Evolutionary conservation across 1,140 invertebrate species (phyloP).

Genomic region (Formica selysi): DNA sequence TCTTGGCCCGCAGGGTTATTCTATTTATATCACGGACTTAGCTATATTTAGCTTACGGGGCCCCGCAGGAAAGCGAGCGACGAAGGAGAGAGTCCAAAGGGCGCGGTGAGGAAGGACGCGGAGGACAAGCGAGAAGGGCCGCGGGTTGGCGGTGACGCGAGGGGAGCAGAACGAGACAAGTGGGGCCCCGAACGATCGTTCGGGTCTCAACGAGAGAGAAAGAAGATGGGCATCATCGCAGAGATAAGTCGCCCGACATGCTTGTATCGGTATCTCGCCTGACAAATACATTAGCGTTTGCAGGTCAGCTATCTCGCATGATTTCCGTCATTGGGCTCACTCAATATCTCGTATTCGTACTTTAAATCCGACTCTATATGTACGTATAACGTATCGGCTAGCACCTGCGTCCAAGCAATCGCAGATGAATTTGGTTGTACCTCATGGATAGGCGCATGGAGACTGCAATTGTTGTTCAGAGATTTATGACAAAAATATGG

Average conservation of each 20-base stretch:
- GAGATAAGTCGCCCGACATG: constrained; percentile 44
- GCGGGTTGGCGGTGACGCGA: background rate
- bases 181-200: constrained; percentile 27
- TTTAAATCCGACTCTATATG: constrained; percentile 33
- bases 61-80: constrained; percentile 73
- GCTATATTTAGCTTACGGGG: constrained; percentile 82
- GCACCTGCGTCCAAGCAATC: constrained; percentile 57
- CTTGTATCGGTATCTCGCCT: constrained; percentile 47
- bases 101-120: constrained; percentile 43
- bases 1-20: constrained; percentile 78
- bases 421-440: constrained; percentile 1
- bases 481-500: background rate
- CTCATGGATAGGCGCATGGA: constrained; percentile 52
- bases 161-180: constrained; percentile 25
- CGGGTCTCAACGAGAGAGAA: background rate
- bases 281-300: constrained; percentile 69
- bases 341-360: constrained; percentile 5
- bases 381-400: background rate
- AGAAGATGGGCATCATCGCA: constrained; percentile 41
- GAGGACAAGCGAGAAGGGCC: constrained; percentile 51
- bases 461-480: constrained; percentile 62
- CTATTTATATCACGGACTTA: constrained; percentile 78
- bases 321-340: background rate
- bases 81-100: constrained; percentile 68
- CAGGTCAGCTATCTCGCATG: constrained; percentile 60